A percentile compares a stretch with the other conserved stretches of the same genome.
phyloP scores from a whole-genome alignment of 2,888 invertebrate species.

The Argynnis bischoffii region DNA sequence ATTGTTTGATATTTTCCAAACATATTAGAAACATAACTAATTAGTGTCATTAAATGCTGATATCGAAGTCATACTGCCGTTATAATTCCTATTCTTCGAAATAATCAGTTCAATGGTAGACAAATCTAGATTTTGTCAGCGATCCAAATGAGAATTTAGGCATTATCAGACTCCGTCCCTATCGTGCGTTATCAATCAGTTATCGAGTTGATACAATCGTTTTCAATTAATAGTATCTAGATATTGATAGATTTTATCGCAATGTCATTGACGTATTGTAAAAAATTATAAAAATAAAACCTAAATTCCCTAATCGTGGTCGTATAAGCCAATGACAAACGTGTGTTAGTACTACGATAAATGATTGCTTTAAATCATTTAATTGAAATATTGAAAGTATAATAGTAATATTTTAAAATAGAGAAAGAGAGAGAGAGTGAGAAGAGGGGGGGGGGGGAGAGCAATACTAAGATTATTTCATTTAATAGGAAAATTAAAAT shows the following conservation, averaged over 20 bases:
- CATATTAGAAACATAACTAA: too few species aligned
- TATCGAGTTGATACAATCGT: conserved; percentile 15
- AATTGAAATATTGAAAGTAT: too few species aligned
- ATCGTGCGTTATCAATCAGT: conserved; percentile 8
- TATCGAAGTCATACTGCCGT: too few species aligned
- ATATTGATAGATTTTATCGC: conserved; percentile 12
- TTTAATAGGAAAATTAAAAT: too few species aligned
- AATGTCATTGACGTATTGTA: not conserved
- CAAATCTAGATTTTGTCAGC: not conserved
- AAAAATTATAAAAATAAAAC: conserved; percentile 8
- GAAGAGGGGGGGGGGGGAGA: too few species aligned
- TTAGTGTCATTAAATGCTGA: too few species aligned
- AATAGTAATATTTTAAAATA: too few species aligned
- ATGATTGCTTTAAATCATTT: not conserved
- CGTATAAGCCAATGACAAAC: not conserved
- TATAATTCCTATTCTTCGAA: too few species aligned
- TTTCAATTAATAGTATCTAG: conserved; percentile 18
- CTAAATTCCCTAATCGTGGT: not conserved
- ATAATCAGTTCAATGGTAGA: not conserved
- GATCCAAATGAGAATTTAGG: not conserved
- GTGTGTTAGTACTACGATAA: not conserved
- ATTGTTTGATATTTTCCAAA: too few species aligned
- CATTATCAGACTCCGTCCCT: conserved; percentile 15
- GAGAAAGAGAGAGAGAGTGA: too few species aligned
- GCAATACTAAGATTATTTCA: too few species aligned